Evolutionary conservation across 2,888 invertebrate species (phyloP).

Genomic region (Leucophenga maculata): DNA sequence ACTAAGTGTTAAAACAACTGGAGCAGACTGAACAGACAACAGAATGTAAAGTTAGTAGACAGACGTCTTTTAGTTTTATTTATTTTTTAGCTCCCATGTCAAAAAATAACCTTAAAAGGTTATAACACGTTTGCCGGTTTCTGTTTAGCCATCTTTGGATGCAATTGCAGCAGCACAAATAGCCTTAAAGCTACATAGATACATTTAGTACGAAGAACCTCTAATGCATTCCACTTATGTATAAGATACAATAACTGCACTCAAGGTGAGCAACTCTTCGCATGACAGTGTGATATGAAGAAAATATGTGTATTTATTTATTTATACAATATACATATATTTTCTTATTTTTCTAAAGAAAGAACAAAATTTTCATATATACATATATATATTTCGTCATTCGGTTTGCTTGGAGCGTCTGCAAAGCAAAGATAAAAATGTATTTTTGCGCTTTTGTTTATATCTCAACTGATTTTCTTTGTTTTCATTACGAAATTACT

Average conservation of each 20-base stretch:
- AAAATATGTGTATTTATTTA: neutral
- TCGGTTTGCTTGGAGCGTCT: too few relatives aligned
- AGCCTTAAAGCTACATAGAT: neutral
- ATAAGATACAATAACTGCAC: neutral
- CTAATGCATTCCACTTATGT: neutral
- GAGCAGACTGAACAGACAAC: neutral
- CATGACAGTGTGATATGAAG: neutral
- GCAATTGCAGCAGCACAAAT: slow-evolving; percentile 7
- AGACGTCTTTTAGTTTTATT: too few relatives aligned
- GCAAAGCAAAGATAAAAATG: too few relatives aligned
- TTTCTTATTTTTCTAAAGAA: neutral
- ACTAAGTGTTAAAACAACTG: neutral
- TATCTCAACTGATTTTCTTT: too few relatives aligned
- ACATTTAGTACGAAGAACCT: neutral
- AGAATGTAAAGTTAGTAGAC: neutral
- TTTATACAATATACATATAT: too few relatives aligned
- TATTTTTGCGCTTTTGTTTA: too few relatives aligned
- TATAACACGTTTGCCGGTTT: slow-evolving; percentile 7
- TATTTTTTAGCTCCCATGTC: too few relatives aligned
- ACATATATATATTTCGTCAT: too few relatives aligned
- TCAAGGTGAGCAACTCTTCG: slow-evolving; percentile 20
- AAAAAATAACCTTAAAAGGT: neutral
- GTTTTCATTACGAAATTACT: too few relatives aligned
- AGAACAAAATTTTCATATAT: neutral
- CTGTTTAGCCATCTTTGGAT: neutral